Evolutionary conservation across 2,797 vertebrate genomes (phyloP), one percentile per base, ranked within the genome.

Genomic region (Alcedo quadribrachys): DNA sequence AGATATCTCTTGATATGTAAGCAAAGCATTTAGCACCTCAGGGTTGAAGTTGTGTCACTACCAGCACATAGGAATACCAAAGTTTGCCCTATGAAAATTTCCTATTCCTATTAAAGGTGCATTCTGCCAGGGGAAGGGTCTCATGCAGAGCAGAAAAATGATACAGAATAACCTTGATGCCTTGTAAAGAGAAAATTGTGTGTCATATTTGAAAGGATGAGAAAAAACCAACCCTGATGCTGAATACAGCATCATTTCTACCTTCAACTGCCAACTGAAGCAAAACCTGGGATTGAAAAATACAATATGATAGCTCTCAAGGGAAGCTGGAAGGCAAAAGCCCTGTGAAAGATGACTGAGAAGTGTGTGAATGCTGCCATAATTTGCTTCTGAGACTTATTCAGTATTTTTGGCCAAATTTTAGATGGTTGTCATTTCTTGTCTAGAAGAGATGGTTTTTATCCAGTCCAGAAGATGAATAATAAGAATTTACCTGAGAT

Each of bases 401-500:
- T 81, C 54, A 65, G 32, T 65, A 60, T 9, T 81, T 91, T 81
- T n/a, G 51, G 53, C 35, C 42, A 75, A 28, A 81, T 71, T 82
- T 67, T 79, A 77, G 55, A 77, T 4, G 35, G 35, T 45, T 53
- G 7, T 10, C 73, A 74, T 51, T 63, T 68, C 83, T 48, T 65
- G 40, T 70, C 54, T 42, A 32, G 67, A 70, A 57, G 11, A 45
- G 8, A 15, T 3, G 16, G 2, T 2, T 42, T 76, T 85, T 40
- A 48, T 43, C 30, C 7, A 68, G 12, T 33, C 24, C 40, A 35
- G 33, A 68, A 61, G 76, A 67, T 7, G 14, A 67, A 67, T 32
- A 69, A 24, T 46, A 79, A 68, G 61, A 48, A 81, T 60, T 96
- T 98, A 99, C 99, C 99, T 99, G 99, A 92, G 98, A 98, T 97